Base-by-base conservation (phyloP, 2,888 invertebrate species). In the Lasioglossum leucozonium region DNA sequence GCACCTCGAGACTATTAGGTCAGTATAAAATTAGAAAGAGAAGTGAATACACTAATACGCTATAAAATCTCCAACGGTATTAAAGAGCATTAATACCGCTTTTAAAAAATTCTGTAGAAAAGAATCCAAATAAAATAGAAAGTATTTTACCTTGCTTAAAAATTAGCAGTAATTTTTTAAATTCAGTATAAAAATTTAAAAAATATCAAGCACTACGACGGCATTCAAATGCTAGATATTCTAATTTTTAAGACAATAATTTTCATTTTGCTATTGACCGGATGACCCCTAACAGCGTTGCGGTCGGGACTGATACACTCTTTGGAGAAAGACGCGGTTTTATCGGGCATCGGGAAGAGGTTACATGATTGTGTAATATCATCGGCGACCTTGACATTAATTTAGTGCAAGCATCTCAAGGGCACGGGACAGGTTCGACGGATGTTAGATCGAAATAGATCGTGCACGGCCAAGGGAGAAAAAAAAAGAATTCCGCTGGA, bases 341-440 rank as follows among this genome's bases (percentile, higher is more conserved):
- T 84, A 84, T 84, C 84, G 42, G 10, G 5, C 26, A 77, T 67
- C 73, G n/a, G 47, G 51, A 74, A 77, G 77, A 77, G 78, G 74
- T 83, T 78, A 78, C 55, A 51, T 13, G 77, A 75, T 77, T 84
- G 42, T 30, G 26, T 11, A 83, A 84, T 75, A 77, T n/a, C 2
- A 77, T n/a, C 2, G 26, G 0, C 8, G 74, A 72, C 78, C 74
- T 84, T 84, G 84, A 78, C 77, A 84, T 83, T 83, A 74, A 83
- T 78, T 78, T 11, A n/a, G 42, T 4, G 62, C 40, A 51, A 82
- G 62, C 69, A 34, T 30, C 51, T 26, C 74, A 82, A 74, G 82
- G 51, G 65, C 77, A 30, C 44, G 62, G 34, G 37, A 65, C n/a
- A 40, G 75, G 58, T 69, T 62, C 77, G 5, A 18, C 18, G 65